phyloP scores from a whole-genome alignment of 2,797 vertebrate genomes.

The Discoglossus pictus region DNA sequence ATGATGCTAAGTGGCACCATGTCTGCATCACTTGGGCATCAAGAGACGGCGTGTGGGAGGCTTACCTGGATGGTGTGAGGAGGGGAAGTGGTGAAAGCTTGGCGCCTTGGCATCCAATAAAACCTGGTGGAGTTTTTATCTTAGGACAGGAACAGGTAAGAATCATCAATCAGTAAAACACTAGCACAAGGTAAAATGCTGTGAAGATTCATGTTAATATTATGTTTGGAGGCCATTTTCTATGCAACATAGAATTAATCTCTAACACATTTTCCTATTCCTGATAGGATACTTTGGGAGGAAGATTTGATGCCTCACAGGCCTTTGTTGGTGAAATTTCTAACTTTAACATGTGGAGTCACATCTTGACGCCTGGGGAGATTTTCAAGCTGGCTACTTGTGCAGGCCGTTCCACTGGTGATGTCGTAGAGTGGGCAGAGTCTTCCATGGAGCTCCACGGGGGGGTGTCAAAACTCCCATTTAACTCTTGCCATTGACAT shows the following conservation, averaged over 20 bases:
- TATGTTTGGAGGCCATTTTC: too few species aligned
- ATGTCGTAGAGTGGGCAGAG: slow-evolving; percentile 76
- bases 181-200: not conserved
- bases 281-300: slow-evolving; percentile 80
- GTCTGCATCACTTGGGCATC: slow-evolving; percentile 83
- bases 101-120: slow-evolving; percentile 76
- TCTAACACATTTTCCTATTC: not conserved
- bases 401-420: slow-evolving; percentile 65
- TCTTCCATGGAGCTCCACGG: slow-evolving; percentile 77
- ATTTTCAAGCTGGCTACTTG: slow-evolving; percentile 76
- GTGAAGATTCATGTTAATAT: too few species aligned
- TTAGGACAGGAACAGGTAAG: slow-evolving; percentile 84
- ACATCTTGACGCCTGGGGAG: slow-evolving; percentile 73
- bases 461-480: slow-evolving; percentile 74
- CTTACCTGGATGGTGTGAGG: slow-evolving; percentile 74
- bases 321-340: slow-evolving; percentile 81
- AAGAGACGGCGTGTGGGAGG: slow-evolving; percentile 76
- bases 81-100: slow-evolving; percentile 72
- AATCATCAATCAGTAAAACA: not conserved
- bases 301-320: slow-evolving; percentile 80
- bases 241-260: not conserved
- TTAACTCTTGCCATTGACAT: slow-evolving; percentile 77
- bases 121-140: slow-evolving; percentile 77
- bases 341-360: slow-evolving; percentile 82
- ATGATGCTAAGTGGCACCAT: slow-evolving; percentile 82